Evolutionary conservation across 1,140 invertebrate species (phyloP).

Genomic region (Eulimnadia texana): DNA sequence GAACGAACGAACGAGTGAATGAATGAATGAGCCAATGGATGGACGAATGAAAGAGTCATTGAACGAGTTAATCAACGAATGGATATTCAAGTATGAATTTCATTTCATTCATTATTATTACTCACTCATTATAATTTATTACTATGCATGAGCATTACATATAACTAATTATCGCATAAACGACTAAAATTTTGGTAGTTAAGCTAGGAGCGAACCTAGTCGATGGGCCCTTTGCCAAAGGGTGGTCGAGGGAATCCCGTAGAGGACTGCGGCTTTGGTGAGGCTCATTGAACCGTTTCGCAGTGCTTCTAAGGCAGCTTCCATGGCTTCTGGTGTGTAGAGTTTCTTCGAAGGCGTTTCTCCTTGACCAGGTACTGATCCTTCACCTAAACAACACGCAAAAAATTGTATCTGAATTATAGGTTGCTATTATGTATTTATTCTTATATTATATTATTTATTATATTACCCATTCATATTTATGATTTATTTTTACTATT

Average conservation of each 20-base stretch:
- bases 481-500: too few relatives aligned
- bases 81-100: too few relatives aligned
- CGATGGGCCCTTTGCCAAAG: constrained; percentile 75
- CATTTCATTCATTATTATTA: too few relatives aligned
- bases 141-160: not conserved
- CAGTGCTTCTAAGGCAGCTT: constrained; percentile 64
- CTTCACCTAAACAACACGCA: not conserved
- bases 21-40: too few relatives aligned
- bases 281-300: constrained; percentile 72
- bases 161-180: too few relatives aligned
- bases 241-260: constrained; percentile 75
- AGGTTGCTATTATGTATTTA: too few relatives aligned
- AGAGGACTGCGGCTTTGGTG: constrained; percentile 64
- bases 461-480: too few relatives aligned
- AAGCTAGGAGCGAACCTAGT: constrained; percentile 29
- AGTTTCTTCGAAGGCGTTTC: constrained; percentile 37
- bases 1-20: too few relatives aligned
- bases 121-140: not conserved
- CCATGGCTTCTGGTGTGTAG: constrained; percentile 79
- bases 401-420: too few relatives aligned
- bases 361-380: constrained; percentile 12
- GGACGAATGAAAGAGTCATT: too few relatives aligned
- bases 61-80: too few relatives aligned
- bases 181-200: not conserved
- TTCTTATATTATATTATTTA: too few relatives aligned